phyloP scores from a whole-genome alignment of 2,888 invertebrate species.

The Apodemia hepburni region DNA sequence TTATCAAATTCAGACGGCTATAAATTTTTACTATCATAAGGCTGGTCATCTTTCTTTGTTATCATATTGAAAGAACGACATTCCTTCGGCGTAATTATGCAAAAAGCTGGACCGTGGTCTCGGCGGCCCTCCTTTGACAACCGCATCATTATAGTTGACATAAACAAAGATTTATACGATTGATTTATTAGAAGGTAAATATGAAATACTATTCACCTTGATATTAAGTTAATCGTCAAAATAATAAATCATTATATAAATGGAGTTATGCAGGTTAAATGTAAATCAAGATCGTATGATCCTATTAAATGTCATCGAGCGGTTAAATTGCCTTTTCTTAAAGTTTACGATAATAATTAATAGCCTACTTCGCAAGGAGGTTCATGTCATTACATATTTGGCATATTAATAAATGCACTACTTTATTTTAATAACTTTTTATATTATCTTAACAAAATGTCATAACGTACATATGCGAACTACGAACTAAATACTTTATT shows the following conservation, averaged over 20 bases:
- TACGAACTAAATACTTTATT: too few species aligned
- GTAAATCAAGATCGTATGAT: slow-evolving; percentile 27
- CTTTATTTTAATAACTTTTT: too few species aligned
- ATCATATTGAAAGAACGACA: slow-evolving; percentile 72
- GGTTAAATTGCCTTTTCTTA: slow-evolving; percentile 19
- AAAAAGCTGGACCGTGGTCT: slow-evolving; percentile 73
- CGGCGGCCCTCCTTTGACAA: slow-evolving; percentile 71
- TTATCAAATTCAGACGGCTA: slow-evolving; percentile 40
- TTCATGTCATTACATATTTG: not conserved
- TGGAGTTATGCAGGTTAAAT: slow-evolving; percentile 24
- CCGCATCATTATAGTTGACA: slow-evolving; percentile 74
- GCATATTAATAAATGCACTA: not conserved
- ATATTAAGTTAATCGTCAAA: slow-evolving; percentile 31
- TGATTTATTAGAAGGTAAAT: slow-evolving; percentile 62
- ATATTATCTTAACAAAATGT: too few species aligned
- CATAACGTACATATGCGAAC: too few species aligned
- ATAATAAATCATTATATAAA: slow-evolving; percentile 33
- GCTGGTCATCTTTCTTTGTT: slow-evolving; percentile 75
- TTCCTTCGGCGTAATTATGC: slow-evolving; percentile 75
- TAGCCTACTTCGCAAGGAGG: not conserved
- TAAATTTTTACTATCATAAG: slow-evolving; percentile 65
- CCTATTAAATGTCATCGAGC: slow-evolving; percentile 25
- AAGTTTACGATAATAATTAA: slow-evolving; percentile 18
- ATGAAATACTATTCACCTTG: slow-evolving; percentile 49
- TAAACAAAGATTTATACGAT: slow-evolving; percentile 72